A percentile compares a stretch with the other conserved stretches of the same genome.
These are phyloP conservation scores for Megaptera novaeangliae DNA, from an alignment of 2,113 vertebrate species.

Conservation along the genomic window DNA sequence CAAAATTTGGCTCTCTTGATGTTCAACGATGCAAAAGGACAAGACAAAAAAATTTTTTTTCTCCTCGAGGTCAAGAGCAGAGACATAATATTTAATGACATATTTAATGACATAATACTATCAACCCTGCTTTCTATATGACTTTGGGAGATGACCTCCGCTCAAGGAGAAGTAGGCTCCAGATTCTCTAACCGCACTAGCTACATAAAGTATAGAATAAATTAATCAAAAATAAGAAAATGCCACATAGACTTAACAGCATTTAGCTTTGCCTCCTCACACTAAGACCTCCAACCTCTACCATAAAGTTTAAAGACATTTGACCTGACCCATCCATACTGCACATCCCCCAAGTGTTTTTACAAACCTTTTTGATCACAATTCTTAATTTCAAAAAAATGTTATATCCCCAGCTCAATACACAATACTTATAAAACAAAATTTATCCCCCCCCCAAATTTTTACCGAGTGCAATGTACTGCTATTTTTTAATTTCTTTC, in stretches of 20 bases:
- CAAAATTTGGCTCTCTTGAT: background rate
- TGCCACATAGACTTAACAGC: background rate
- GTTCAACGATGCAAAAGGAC: background rate
- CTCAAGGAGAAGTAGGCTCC: background rate
- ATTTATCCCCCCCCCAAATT: background rate
- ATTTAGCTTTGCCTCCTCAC: background rate
- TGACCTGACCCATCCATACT: background rate
- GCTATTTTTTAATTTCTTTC: background rate
- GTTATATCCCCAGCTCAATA: background rate
- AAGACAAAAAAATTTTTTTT: background rate
- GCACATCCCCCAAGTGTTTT: background rate
- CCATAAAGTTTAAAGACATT: background rate
- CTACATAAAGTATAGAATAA: background rate
- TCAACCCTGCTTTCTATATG: background rate
- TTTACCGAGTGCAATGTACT: background rate
- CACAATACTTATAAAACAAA: background rate
- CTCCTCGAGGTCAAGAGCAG: background rate
- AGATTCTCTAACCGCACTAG: background rate
- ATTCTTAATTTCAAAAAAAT: background rate
- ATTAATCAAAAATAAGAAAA: slow-evolving; percentile 22
- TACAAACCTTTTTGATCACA: background rate
- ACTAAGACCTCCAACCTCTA: background rate
- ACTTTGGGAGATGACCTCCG: background rate
- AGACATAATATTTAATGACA: background rate
- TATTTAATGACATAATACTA: background rate